Evolutionary conservation across 2,797 vertebrate species (phyloP).

Genomic region (Tenualosa thibaudeaui): DNA sequence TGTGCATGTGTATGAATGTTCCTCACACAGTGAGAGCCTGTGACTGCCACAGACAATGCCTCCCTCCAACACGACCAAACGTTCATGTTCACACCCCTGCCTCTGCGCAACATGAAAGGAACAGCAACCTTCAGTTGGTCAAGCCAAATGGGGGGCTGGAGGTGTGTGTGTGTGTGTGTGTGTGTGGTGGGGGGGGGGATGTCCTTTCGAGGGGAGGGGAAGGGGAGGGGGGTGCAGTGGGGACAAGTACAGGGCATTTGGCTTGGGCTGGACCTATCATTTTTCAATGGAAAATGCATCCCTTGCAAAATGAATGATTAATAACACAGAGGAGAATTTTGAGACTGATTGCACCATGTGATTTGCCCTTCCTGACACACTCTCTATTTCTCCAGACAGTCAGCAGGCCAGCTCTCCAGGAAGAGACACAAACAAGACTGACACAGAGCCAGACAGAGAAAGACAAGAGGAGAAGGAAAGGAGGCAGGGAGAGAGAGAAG

Average conservation of each 20-base stretch:
- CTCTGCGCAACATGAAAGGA: neutral
- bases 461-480: neutral
- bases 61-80: neutral
- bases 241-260: neutral
- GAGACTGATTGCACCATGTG: slow-evolving; percentile 31
- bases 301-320: neutral
- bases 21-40: neutral
- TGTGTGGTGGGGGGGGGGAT: neutral
- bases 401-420: neutral
- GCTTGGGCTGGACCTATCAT: neutral
- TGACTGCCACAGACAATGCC: neutral
- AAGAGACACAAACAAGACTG: neutral
- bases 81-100: slow-evolving; percentile 9
- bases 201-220: neutral
- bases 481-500: neutral
- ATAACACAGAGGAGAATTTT: neutral
- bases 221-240: neutral
- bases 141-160: neutral
- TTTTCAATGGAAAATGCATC: slow-evolving; percentile 22
- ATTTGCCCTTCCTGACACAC: slow-evolving; percentile 41
- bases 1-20: neutral
- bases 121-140: neutral
- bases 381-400: neutral
- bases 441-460: neutral
- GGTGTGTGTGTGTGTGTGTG: neutral